Percentiles rank a stretch among this genome's conserved stretches.
phyloP scores from a whole-genome alignment of 2,113 vertebrate genomes.

The Spizaetus ornatus region DNA sequence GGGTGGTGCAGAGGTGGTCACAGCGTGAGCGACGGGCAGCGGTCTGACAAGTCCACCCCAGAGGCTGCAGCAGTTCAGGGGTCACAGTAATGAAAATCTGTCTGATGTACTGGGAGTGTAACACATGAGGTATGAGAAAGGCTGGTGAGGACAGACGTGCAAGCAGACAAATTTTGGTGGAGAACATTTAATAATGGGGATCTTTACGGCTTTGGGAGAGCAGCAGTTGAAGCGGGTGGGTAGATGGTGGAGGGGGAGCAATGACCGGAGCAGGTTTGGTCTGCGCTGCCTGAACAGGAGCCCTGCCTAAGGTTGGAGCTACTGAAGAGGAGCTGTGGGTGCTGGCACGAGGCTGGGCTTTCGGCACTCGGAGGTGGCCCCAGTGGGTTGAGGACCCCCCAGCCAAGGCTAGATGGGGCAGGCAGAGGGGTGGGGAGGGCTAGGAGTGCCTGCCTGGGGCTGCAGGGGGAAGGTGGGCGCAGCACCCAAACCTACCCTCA shows the following conservation, averaged over 20 bases:
- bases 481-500: background rate
- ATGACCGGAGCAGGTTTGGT: background rate
- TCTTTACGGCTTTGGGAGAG: accelerated
- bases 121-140: accelerated
- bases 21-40: accelerated
- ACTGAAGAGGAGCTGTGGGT: background rate
- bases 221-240: background rate
- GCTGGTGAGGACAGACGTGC: background rate
- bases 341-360: background rate
- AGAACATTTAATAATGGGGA: background rate
- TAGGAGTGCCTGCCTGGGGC: background rate
- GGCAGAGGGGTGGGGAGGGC: background rate
- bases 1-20: background rate
- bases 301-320: background rate
- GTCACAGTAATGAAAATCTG: background rate
- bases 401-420: background rate
- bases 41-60: background rate
- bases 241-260: background rate
- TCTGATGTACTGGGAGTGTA: no score
- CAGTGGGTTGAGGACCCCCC: background rate
- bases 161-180: background rate
- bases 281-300: background rate
- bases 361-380: accelerated
- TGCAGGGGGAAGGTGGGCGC: background rate
- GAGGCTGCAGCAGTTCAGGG: background rate